phyloP scores from a whole-genome alignment of 2,797 vertebrate genomes.

The Enteromius mattozi region DNA sequence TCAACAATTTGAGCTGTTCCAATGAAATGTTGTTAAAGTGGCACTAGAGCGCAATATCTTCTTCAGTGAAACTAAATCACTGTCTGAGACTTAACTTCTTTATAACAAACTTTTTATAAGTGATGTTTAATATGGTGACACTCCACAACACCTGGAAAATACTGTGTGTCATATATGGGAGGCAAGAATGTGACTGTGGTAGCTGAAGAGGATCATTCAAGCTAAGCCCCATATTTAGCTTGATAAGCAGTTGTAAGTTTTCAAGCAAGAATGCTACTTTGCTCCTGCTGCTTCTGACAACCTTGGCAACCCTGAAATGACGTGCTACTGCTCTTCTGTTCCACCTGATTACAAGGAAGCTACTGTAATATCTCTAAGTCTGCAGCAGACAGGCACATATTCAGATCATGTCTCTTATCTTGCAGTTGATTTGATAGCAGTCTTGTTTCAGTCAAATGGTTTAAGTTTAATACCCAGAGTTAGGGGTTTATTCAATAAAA shows the following conservation, averaged over 20 bases:
- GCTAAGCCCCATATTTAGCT: conserved; percentile 5
- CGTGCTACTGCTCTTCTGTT: not conserved
- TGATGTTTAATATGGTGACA: not conserved
- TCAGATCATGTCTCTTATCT: not conserved
- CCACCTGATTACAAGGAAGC: not conserved
- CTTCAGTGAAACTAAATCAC: not conserved
- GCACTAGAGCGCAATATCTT: not conserved
- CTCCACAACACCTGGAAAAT: not conserved
- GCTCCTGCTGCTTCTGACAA: not conserved
- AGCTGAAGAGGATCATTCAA: not conserved
- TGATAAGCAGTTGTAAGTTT: not conserved
- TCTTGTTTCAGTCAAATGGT: not conserved
- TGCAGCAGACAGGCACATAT: not conserved
- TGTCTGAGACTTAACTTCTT: not conserved
- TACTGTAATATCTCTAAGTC: not conserved
- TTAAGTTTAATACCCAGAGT: not conserved
- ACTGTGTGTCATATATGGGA: not conserved
- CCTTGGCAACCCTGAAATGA: not conserved
- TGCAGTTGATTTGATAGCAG: not conserved
- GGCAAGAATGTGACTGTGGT: not conserved
- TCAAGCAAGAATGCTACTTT: not conserved
- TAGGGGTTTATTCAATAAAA: not conserved
- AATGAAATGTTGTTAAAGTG: not conserved
- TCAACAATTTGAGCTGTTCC: not conserved
- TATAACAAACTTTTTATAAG: not conserved